Evolutionary conservation across 2,888 invertebrate species (phyloP).

Genomic region (Fabriciana adippe): DNA sequence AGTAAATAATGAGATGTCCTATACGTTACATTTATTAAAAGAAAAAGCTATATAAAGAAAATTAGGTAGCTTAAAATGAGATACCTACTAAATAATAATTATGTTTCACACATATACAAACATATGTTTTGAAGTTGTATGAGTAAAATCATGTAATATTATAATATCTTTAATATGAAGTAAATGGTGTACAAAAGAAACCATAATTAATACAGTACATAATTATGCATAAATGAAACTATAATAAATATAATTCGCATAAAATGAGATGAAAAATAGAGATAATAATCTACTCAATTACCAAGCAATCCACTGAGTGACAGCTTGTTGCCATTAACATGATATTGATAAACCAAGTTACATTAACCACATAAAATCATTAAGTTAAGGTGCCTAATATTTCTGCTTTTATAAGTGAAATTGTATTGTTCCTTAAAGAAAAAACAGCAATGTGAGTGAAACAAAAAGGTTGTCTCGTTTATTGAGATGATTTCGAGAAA

Average conservation of each 20-base stretch:
- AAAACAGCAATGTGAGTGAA: slow-evolving; percentile 47
- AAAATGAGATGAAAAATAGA: slow-evolving; percentile 17
- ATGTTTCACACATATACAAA: no score
- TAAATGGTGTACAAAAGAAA: no score
- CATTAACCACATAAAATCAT: not conserved
- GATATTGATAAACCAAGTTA: slow-evolving; percentile 26
- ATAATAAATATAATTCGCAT: not conserved
- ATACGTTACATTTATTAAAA: no score
- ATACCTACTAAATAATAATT: no score
- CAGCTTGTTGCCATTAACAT: slow-evolving; percentile 41
- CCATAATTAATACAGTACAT: no score
- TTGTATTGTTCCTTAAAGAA: slow-evolving; percentile 19
- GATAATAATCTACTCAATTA: slow-evolving; percentile 50
- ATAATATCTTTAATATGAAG: no score
- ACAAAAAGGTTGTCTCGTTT: slow-evolving; percentile 44
- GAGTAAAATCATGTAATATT: no score
- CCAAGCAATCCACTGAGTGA: slow-evolving; percentile 49
- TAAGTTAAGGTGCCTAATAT: slow-evolving; percentile 22
- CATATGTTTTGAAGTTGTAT: no score
- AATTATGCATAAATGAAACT: not conserved
- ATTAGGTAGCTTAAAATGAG: no score
- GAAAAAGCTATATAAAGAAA: no score
- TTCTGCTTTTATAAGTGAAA: slow-evolving; percentile 28
- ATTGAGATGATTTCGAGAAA: slow-evolving; percentile 50
- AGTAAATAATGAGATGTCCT: no score